Evolutionary conservation across 2,888 invertebrate species (phyloP).

Genomic region (Biston betularia): DNA sequence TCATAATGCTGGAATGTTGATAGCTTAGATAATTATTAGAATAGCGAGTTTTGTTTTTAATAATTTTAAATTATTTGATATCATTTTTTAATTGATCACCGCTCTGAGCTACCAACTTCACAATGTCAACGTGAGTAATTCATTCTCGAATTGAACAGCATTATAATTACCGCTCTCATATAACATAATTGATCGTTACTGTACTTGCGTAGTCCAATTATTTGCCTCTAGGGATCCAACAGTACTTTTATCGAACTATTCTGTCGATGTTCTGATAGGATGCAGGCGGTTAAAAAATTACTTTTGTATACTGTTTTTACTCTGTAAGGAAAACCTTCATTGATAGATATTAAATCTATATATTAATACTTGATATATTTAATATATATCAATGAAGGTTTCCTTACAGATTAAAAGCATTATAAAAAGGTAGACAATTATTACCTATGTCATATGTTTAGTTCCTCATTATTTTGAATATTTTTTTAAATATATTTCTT

Average conservation of each 20-base stretch:
- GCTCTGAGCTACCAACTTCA: constrained; percentile 29
- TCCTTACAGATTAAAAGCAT: no score
- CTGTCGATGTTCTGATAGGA: not conserved
- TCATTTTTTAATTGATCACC: constrained; percentile 32
- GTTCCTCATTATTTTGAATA: no score
- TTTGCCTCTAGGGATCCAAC: constrained; percentile 49
- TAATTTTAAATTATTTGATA: constrained; percentile 23
- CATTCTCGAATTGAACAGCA: constrained; percentile 48
- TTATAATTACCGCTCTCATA: constrained; percentile 59
- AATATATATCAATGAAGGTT: no score
- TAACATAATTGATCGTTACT: constrained; percentile 59
- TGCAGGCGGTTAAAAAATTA: no score
- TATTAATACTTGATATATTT: no score
- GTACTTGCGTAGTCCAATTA: constrained; percentile 56
- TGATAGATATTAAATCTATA: no score
- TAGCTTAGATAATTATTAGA: not conserved
- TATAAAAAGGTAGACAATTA: no score
- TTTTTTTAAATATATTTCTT: no score
- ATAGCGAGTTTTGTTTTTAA: constrained; percentile 5
- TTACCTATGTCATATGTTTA: no score
- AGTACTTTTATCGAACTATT: constrained; percentile 4
- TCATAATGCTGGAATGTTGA: not conserved
- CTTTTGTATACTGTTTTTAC: no score
- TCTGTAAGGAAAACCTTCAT: no score
- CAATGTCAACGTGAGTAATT: constrained; percentile 38